Percentiles rank a stretch among this genome's conserved stretches.
Evolutionary conservation across 1,140 invertebrate genomes (phyloP).

Genomic region (Coelopa frigida): DNA sequence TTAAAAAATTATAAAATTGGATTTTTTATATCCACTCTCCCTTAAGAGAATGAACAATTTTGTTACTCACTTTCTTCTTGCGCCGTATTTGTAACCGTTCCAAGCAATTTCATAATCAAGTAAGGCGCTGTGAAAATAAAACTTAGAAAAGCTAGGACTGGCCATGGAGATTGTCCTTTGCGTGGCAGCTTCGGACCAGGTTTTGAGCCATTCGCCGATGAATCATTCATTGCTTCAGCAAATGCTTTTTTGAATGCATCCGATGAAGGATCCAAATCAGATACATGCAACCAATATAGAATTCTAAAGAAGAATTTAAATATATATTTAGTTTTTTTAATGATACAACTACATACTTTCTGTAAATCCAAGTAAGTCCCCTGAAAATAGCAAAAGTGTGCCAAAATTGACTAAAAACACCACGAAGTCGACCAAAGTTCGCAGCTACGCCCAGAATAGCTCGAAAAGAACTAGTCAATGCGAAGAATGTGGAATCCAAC

Average conservation of each 20-base stretch:
- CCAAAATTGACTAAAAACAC: slow-evolving; percentile 76
- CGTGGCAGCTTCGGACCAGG: slow-evolving; percentile 19
- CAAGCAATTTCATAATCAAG: slow-evolving; percentile 80
- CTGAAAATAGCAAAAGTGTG: slow-evolving; percentile 76
- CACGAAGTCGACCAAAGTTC: slow-evolving; percentile 77
- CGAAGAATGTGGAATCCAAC: slow-evolving; percentile 92
- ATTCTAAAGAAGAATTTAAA: slow-evolving; percentile 19
- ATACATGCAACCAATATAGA: slow-evolving; percentile 35
- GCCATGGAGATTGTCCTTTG: slow-evolving; percentile 53
- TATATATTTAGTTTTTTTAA: not conserved
- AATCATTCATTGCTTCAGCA: slow-evolving; percentile 45
- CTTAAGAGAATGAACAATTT: not conserved
- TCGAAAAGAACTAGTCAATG: slow-evolving; percentile 88
- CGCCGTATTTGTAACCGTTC: slow-evolving; percentile 50
- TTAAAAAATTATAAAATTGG: not conserved
- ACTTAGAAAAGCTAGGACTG: slow-evolving; percentile 73
- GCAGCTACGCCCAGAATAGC: slow-evolving; percentile 93
- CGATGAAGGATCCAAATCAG: slow-evolving; percentile 36
- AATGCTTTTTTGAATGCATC: slow-evolving; percentile 54
- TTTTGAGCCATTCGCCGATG: slow-evolving; percentile 25
- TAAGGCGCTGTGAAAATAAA: slow-evolving; percentile 85
- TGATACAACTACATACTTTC: slow-evolving; percentile 47
- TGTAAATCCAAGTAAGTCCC: slow-evolving; percentile 70
- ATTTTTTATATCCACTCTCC: too few relatives aligned
- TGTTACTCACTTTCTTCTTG: slow-evolving; percentile 48